Evolutionary conservation across 2,888 invertebrate species (phyloP).

Genomic region (Heliconius aoede): DNA sequence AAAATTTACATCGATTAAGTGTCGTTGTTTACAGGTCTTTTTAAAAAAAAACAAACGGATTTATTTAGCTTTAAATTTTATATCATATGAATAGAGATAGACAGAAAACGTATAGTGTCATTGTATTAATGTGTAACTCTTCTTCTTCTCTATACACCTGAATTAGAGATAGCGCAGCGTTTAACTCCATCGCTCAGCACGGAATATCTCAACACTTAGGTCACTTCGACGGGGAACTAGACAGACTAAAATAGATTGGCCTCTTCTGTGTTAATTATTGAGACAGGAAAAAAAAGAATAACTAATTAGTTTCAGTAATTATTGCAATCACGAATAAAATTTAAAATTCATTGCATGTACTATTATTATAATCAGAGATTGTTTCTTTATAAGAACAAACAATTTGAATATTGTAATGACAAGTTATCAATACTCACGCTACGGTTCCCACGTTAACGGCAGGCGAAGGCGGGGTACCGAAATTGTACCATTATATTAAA

Average conservation of each 20-base stretch:
- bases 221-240: not conserved
- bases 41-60: too few relatives aligned
- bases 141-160: too few relatives aligned
- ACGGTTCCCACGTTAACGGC: constrained; percentile 2
- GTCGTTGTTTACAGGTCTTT: too few relatives aligned
- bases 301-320: constrained; percentile 1
- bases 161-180: too few relatives aligned
- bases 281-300: not conserved
- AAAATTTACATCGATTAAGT: too few relatives aligned
- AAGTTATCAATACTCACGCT: constrained; percentile 24
- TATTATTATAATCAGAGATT: constrained; percentile 23
- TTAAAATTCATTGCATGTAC: constrained; percentile 18
- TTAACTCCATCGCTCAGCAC: too few relatives aligned
- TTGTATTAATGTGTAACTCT: too few relatives aligned
- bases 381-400: constrained; percentile 14
- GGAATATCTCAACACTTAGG: too few relatives aligned
- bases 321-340: constrained; percentile 20
- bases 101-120: too few relatives aligned
- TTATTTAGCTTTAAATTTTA: too few relatives aligned
- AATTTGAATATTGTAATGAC: constrained; percentile 15
- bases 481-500: too few relatives aligned
- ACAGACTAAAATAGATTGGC: not conserved
- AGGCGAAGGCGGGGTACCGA: not conserved
- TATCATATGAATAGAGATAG: too few relatives aligned
- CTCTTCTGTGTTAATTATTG: not conserved